Percentiles rank a stretch among this genome's conserved stretches.
Evolutionary conservation across 2,797 vertebrate species (phyloP).

Genomic region (Gephyroberyx darwinii): DNA sequence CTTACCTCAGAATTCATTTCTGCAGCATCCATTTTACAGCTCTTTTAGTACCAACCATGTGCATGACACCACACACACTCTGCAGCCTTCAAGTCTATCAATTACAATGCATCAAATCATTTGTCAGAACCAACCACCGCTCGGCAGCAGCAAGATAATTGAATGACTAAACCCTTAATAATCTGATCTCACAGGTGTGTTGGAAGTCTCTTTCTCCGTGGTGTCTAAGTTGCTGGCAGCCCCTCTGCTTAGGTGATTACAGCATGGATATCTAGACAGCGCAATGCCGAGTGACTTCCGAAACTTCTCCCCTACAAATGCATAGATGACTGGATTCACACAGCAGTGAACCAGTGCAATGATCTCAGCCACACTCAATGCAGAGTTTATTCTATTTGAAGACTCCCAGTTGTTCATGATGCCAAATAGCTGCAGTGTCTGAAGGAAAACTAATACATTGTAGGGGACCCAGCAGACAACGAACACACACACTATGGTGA

Average conservation of each 20-base stretch:
- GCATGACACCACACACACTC: not conserved
- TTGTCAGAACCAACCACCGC: not conserved
- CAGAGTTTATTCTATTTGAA: constrained; percentile 62
- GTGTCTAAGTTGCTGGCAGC: constrained; percentile 46
- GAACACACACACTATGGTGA: constrained; percentile 86
- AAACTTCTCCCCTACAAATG: constrained; percentile 92
- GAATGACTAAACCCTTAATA: constrained; percentile 21
- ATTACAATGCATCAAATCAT: not conserved
- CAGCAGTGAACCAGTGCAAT: constrained; percentile 89
- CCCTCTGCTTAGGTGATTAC: constrained; percentile 32
- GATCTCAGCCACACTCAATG: constrained; percentile 79
- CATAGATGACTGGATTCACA: constrained; percentile 92
- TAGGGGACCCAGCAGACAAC: constrained; percentile 92
- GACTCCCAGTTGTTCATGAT: constrained; percentile 66
- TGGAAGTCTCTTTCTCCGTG: constrained; percentile 80
- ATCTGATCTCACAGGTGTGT: constrained; percentile 73
- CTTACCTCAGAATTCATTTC: not conserved
- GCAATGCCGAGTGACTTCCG: constrained; percentile 82
- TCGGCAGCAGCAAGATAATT: not conserved
- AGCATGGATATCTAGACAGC: constrained; percentile 51
- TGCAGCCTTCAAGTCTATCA: not conserved
- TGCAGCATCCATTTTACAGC: not conserved
- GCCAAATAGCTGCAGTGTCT: constrained; percentile 75
- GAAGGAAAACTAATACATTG: constrained; percentile 85
- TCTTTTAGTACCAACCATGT: not conserved